These are phyloP conservation scores for Bombus waltoni DNA, from an alignment of 1,140 invertebrate genomes.

Conservation along the genomic window DNA sequence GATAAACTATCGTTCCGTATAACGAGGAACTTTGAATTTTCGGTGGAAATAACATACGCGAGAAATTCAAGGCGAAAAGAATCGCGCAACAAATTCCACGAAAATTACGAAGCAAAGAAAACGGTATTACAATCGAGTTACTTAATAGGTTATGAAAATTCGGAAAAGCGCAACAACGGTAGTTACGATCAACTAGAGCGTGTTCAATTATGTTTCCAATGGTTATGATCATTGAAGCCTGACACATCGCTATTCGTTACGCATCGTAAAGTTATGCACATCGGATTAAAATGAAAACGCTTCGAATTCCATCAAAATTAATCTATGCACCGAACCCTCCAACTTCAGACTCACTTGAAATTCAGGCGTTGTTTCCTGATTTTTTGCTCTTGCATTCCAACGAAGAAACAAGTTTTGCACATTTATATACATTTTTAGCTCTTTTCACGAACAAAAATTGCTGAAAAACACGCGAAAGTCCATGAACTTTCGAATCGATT, in stretches of 20 bases:
- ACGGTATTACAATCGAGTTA: background rate
- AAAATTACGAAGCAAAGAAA: background rate
- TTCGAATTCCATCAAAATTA: background rate
- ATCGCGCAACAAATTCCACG: no score
- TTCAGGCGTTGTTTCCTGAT: background rate
- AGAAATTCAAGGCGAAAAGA: no score
- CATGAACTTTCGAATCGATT: background rate
- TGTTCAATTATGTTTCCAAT: conserved; percentile 59
- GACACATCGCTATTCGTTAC: conserved; percentile 18
- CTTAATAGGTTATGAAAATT: conserved; percentile 40
- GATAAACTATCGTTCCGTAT: no score
- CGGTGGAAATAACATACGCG: no score
- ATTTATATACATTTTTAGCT: background rate
- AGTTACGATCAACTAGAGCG: conserved; percentile 66
- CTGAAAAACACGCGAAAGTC: background rate
- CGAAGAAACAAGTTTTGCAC: background rate
- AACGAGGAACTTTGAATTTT: no score
- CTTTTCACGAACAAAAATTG: background rate
- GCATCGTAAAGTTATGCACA: background rate
- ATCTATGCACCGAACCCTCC: background rate
- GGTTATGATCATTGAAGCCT: conserved; percentile 49
- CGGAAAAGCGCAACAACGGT: conserved; percentile 57
- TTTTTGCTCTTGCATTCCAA: background rate
- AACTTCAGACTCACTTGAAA: background rate
- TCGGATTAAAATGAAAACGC: background rate